Evolutionary conservation across 2,797 vertebrate genomes (phyloP).

Genomic region (Lutjanus campechanus): DNA sequence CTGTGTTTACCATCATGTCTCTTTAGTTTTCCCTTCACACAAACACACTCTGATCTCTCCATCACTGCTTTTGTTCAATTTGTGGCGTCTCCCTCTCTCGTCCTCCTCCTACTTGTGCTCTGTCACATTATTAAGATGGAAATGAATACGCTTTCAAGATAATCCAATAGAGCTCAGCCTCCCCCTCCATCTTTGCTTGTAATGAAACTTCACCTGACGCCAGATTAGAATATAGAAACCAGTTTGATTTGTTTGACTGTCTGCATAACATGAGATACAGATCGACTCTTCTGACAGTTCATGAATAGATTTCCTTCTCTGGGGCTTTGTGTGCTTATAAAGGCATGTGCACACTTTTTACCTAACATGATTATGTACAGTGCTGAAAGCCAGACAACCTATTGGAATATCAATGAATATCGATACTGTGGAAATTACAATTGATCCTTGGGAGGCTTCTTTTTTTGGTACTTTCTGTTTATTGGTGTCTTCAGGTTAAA

Average conservation of each 20-base stretch:
- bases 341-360: conserved; percentile 26
- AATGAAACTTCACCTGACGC: conserved; percentile 73
- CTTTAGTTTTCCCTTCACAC: conserved; percentile 3
- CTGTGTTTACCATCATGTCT: neutral
- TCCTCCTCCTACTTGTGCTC: neutral
- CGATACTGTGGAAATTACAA: conserved; percentile 29
- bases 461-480: too few relatives aligned
- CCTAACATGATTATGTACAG: conserved; percentile 36
- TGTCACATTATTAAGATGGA: conserved; percentile 31
- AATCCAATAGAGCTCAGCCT: conserved; percentile 59
- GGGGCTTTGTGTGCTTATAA: neutral
- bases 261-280: conserved; percentile 34
- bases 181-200: conserved; percentile 46
- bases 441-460: conserved; percentile 21
- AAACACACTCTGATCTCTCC: conserved; percentile 3
- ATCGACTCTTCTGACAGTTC: conserved; percentile 30
- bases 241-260: conserved; percentile 53
- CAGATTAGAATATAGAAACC: conserved; percentile 56
- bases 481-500: too few relatives aligned
- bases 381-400: conserved; percentile 40
- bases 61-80: neutral
- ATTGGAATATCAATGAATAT: conserved; percentile 55
- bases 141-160: conserved; percentile 48
- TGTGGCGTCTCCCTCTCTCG: conserved; percentile 1
- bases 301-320: conserved; percentile 43